Evolutionary conservation across 2,888 invertebrate species (phyloP), one percentile per base, ranked within the genome.

Genomic region (Andricus quercusramuli): DNA sequence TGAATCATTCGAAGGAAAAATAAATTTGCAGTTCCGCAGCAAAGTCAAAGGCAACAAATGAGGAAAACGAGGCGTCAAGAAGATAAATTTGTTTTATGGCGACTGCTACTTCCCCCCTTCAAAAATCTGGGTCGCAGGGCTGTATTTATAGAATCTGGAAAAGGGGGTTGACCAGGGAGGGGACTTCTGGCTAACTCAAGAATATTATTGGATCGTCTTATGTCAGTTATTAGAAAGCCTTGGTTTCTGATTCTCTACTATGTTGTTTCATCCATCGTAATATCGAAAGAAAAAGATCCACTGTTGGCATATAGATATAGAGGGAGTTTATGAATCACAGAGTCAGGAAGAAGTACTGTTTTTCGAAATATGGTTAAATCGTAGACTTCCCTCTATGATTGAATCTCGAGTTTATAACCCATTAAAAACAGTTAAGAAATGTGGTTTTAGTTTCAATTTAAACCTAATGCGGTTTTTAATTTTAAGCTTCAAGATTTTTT

Each of bases 111-210:
- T 83, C 80, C 78, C 80, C 80, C 64, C 64, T 70, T 56, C 77
- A 68, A 85, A 83, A 86, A 91, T 90, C 88, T 91, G 87, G 91
- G 91, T 90, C 91, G 88, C 84, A 82, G 77, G 82, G 79, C 83
- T 79, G 85, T 91, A 92, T 91, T 91, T 90, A 91, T 91, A 91
- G 91, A 87, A 86, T 80, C 82, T 86, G 85, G 85, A 89, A 89
- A 87, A 85, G 87, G 87, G 88, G 86, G 85, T 88, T 89, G 85
- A 85, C 83, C 79, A 83, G 77, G 81, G 87, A 80, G 83, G 86
- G 83, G 86, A 82, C 80, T 83, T 79, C 83, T 82, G 78, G 80
- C 80, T 80, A 80, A 83, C 82, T 81, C 79, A 77, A 59, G 78
- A 80, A 79, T 84, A 84, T 84, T 82, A 82, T 66, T 70, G 70